Evolutionary conservation across 2,113 vertebrate genomes (phyloP), one percentile per base, ranked within the genome.

Genomic region (Paedocypris sp.): DNA sequence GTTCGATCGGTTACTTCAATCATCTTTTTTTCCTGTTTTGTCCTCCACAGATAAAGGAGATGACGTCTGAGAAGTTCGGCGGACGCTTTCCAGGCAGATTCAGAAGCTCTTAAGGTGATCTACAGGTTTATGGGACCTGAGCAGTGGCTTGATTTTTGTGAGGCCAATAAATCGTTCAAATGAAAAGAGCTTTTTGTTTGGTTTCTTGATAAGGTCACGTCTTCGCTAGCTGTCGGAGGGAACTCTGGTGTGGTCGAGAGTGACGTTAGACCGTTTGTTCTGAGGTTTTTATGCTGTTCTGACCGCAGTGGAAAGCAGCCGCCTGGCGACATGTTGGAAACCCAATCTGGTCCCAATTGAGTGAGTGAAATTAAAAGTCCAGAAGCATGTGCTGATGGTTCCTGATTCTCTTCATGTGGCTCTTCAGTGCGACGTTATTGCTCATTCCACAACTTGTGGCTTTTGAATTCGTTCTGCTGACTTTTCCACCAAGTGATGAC

Each of bases 331-430:
- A 57, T 23, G 5, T 6, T 36, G 32, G 46, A 35, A 45, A 41
- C 43, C 41, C 15, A 56, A 54, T 41, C 49, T 64, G 64, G 64
- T 36, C 28, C 54, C 7, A 29, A 16, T 26, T 60, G 39, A 23
- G n/a, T 6, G 5, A 42, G 47, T 43, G 36, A 59, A 66, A 67
- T 59, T 36, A 53, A 64, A 71, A 66, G 42, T 41, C 53, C 38
- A 13, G 49, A 54, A 25, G 58, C 39, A 33, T 58, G 31, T 26
- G 61, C 15, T 20, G 38, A 32, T 15, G n/a, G 35, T 42, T 28
- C 47, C 28, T 7, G 33, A 13, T n/a, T 18, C 60, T 49, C 49
- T 59, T 67, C 54, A 67, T 71, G 64, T 71, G 64, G 64, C 49
- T 50, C 20, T 48, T 35, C 28, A 35, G 52, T 50, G 38, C 19